Base-by-base conservation (phyloP, 2,113 vertebrate species). In the Calidris pugnax region DNA sequence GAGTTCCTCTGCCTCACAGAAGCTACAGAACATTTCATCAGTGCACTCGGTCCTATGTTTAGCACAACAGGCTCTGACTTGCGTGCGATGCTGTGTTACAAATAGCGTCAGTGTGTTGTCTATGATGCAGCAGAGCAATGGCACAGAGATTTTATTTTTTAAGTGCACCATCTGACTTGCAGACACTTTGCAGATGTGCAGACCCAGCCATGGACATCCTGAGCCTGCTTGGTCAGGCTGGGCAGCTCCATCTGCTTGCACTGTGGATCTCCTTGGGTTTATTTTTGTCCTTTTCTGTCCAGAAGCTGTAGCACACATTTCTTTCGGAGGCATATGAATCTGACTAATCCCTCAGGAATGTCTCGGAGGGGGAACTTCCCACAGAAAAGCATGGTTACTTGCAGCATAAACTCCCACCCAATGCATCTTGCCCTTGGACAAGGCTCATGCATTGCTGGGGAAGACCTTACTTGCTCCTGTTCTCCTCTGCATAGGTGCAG, bases 391-490 rank as follows among this genome's bases (percentile, higher is more conserved):
- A 63, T 1, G 1, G 63, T 71, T 59, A 55, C 66, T 88, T 78
- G 55, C 85, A 51, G 28, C 67, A 51, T 74, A 63, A 93, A 81
- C 84, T 93, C 94, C 91, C 82, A 95, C 90, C 43, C 63, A 45
- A 76, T 27, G 50, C 60, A 81, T 75, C 67, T 85, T 62, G 68
- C n/a, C 26, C 39, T 41, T 39, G 39, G 68, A 92, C 57, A 88
- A 92, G 18, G 24, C 47, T 76, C 51, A 24, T 1, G 6, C 35
- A 71, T 11, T 53, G 11, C 45, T 41, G 22, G 78, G 47, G 48
- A 68, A 79, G 37, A 73, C 95, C 98, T 98, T 86, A 98, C 98
- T 95, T 97, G 47, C 98, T 98, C 94, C 90, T 97, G 66, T 98
- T 98, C 74, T 98, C 95, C 87, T 98, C 97, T 37, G 97, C 77